Percentiles rank a stretch among this genome's conserved stretches.
phyloP scores from a whole-genome alignment of 1,140 invertebrate species.

The Listronotus bonariensis region DNA sequence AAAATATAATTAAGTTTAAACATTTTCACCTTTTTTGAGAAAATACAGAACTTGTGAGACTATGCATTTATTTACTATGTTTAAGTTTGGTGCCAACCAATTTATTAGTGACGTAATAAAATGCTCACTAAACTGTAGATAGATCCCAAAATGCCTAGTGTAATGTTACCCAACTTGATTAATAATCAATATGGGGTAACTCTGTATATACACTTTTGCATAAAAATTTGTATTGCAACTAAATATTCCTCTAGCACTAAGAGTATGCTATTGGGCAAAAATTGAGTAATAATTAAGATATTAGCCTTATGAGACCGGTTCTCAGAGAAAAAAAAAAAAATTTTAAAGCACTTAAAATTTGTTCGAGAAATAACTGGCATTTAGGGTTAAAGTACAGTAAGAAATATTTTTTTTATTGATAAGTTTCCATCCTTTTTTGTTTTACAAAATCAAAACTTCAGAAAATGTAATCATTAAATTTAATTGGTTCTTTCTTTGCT shows the following conservation, averaged over 20 bases:
- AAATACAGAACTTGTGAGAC: slow-evolving; percentile 18
- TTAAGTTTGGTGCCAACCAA: slow-evolving; percentile 46
- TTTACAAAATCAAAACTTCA: no score
- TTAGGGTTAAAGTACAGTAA: no score
- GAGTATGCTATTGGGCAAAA: slow-evolving; percentile 22
- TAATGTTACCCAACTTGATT: slow-evolving; percentile 32
- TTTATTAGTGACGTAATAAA: slow-evolving; percentile 42
- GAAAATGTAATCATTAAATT: no score
- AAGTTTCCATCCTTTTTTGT: no score
- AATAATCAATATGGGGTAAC: slow-evolving; percentile 26
- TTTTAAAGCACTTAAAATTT: no score
- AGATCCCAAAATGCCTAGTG: slow-evolving; percentile 43
- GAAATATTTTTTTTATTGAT: no score
- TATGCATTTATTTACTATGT: slow-evolving; percentile 35
- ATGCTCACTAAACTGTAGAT: slow-evolving; percentile 52
- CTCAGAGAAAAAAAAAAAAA: no score
- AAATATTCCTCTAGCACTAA: slow-evolving; percentile 33
- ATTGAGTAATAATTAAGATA: slow-evolving; percentile 4
- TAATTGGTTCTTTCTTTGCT: no score
- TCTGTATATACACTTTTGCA: slow-evolving; percentile 38
- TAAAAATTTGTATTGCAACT: slow-evolving; percentile 36
- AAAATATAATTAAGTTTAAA: background rate
- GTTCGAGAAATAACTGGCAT: no score
- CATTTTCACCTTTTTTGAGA: background rate
- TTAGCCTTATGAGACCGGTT: slow-evolving; percentile 2